Evolutionary conservation across 2,113 vertebrate genomes (phyloP).

Genomic region (Hippocampus abdominalis): DNA sequence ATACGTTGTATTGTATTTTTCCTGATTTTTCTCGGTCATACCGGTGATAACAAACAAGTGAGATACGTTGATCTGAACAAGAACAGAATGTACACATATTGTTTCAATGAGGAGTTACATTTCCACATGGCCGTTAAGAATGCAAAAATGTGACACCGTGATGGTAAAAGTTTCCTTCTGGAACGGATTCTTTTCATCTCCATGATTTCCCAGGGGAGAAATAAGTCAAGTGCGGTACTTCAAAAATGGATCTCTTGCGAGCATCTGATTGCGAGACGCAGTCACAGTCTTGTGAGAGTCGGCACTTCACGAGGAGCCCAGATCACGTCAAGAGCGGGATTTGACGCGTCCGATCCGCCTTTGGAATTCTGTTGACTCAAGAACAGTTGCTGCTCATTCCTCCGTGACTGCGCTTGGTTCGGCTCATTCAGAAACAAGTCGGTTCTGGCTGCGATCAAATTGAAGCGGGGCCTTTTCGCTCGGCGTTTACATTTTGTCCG

Average conservation of each 20-base stretch:
- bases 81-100: background rate
- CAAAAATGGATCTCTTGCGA: no score
- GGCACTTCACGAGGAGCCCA: background rate
- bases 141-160: background rate
- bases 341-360: background rate
- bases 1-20: no score
- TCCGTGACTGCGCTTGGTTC: background rate
- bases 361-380: background rate
- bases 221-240: background rate
- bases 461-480: constrained; percentile 24
- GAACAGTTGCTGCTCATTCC: background rate
- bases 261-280: background rate
- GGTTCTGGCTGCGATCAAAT: constrained; percentile 19
- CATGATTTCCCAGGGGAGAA: background rate
- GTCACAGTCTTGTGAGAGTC: background rate
- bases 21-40: background rate
- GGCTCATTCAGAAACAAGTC: constrained; percentile 22
- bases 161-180: background rate
- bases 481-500: constrained; percentile 40
- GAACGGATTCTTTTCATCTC: background rate
- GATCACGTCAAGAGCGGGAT: background rate
- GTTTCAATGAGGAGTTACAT: background rate
- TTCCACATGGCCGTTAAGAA: background rate
- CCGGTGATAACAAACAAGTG: background rate
- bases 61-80: background rate